Conservation (phyloP, 2,797 vertebrate genomes). For the Pangasius macronema region DNA sequence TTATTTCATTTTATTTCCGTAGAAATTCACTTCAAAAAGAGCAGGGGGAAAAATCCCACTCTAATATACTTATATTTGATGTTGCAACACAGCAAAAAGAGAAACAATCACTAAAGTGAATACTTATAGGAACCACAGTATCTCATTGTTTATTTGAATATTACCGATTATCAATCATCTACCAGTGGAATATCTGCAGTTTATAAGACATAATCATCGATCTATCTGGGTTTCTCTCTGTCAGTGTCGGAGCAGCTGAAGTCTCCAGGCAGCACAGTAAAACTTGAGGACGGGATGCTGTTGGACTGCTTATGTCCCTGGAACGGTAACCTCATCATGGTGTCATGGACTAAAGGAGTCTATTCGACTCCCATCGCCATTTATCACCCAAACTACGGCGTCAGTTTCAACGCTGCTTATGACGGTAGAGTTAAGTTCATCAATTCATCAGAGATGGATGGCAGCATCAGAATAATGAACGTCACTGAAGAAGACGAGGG, state of each 20-base stretch:
- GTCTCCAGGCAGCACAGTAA: constrained; percentile 65
- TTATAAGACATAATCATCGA: neutral
- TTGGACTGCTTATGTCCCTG: constrained; percentile 78
- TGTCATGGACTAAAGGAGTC: constrained; percentile 78
- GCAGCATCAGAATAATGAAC: constrained; percentile 76
- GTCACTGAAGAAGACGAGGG: constrained; percentile 76
- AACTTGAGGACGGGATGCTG: constrained; percentile 76
- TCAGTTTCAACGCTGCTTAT: constrained; percentile 63
- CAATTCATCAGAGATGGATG: constrained; percentile 64
- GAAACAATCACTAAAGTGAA: neutral
- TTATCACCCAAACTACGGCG: constrained; percentile 68
- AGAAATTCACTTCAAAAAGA: neutral
- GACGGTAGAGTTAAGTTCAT: constrained; percentile 72
- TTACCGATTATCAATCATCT: neutral
- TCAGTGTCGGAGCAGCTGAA: constrained; percentile 65
- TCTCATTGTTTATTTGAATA: neutral
- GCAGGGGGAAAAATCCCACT: neutral
- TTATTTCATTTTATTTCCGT: neutral
- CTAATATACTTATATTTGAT: neutral
- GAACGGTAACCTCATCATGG: constrained; percentile 71
- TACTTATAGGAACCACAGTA: neutral
- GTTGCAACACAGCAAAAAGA: neutral
- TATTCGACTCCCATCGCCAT: constrained; percentile 67
- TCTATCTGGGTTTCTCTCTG: neutral
- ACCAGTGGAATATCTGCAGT: neutral